Conservation (phyloP, 2,113 vertebrate genomes). For the Erythrocercus mccallii region DNA sequence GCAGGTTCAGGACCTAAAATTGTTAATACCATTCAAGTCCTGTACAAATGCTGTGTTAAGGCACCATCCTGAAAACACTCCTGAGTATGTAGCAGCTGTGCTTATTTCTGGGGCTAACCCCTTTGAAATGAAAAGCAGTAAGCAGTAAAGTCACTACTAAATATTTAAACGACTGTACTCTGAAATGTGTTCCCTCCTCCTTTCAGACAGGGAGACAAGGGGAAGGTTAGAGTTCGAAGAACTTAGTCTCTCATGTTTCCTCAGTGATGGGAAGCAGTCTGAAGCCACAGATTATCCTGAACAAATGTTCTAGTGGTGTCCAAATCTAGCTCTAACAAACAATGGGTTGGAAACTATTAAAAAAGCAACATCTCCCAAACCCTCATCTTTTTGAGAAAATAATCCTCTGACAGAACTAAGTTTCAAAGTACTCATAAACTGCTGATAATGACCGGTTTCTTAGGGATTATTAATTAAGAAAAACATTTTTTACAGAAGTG, state of each 20-base stretch:
- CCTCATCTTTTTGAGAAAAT: background rate
- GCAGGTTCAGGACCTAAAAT: constrained; percentile 35
- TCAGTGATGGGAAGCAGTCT: background rate
- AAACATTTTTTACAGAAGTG: background rate
- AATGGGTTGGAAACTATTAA: background rate
- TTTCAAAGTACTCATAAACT: background rate
- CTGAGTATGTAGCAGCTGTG: background rate
- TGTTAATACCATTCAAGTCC: constrained; percentile 12
- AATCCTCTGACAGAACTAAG: background rate
- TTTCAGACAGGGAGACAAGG: background rate
- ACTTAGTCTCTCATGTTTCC: background rate
- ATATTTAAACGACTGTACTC: background rate
- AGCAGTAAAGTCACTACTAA: background rate
- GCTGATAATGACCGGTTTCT: background rate
- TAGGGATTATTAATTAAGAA: background rate
- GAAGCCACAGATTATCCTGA: background rate
- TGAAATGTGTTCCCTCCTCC: background rate
- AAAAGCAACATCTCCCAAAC: background rate
- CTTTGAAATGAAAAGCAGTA: constrained; percentile 24
- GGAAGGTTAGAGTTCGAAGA: background rate
- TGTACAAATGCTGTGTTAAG: constrained; percentile 14
- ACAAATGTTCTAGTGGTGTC: background rate
- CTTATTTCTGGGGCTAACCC: constrained; percentile 2
- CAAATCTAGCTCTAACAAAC: background rate
- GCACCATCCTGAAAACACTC: background rate